Percentiles rank a stretch among this genome's conserved stretches.
Evolutionary conservation across 2,888 invertebrate species (phyloP).

Genomic region (Coelinius sp.): DNA sequence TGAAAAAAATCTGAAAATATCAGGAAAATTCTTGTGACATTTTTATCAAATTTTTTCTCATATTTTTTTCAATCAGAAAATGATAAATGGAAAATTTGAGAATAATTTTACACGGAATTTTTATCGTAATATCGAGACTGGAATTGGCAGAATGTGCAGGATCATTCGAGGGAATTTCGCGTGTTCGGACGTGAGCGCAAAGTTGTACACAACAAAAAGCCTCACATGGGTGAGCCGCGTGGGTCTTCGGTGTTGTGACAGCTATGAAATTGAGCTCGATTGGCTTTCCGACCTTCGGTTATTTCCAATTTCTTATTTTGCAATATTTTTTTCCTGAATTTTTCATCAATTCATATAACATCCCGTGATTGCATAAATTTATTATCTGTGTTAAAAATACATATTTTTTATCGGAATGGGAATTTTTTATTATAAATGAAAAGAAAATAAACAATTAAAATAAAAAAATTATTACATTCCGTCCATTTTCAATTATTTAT

Average conservation of each 20-base stretch:
- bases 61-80: neutral
- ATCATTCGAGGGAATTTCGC: slow-evolving; percentile 5
- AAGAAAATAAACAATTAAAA: too few relatives aligned
- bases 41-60: slow-evolving; percentile 19
- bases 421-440: too few relatives aligned
- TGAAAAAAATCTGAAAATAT: slow-evolving; percentile 5
- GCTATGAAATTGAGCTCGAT: slow-evolving; percentile 67
- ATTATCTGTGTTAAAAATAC: neutral
- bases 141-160: slow-evolving; percentile 29
- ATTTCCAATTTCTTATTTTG: slow-evolving; percentile 37
- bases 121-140: neutral
- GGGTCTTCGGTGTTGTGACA: slow-evolving; percentile 50
- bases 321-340: slow-evolving; percentile 28
- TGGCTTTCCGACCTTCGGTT: slow-evolving; percentile 55
- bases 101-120: neutral
- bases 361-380: neutral
- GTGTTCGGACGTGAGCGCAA: neutral
- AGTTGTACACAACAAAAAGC: neutral
- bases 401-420: neutral
- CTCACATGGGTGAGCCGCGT: neutral
- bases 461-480: too few relatives aligned
- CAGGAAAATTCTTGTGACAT: neutral
- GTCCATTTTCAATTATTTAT: too few relatives aligned
- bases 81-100: neutral
- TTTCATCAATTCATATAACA: neutral